A percentile compares a stretch with the other conserved stretches of the same genome.
These are phyloP conservation scores for Brachyopa scutellaris DNA, from an alignment of 2,888 invertebrate species.

Conservation along the genomic window DNA sequence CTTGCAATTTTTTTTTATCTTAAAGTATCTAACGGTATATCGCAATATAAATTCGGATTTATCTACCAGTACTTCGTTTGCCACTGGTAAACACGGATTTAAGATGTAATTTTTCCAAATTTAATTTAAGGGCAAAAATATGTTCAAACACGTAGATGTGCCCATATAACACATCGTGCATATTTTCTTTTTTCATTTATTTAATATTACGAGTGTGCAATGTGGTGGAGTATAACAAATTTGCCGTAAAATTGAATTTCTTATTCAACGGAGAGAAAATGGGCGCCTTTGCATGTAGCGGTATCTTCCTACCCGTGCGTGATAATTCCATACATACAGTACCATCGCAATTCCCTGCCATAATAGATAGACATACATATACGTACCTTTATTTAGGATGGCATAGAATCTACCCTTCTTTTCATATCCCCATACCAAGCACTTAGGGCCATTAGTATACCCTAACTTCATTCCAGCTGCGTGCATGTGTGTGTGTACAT, in stretches of 20 bases:
- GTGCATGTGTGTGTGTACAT: not conserved
- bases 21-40: no score
- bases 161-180: not conserved
- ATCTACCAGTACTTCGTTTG: no score
- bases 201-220: slow-evolving; percentile 20
- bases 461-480: not conserved
- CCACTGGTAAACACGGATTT: no score
- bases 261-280: not conserved
- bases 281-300: not conserved
- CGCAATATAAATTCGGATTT: no score
- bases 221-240: slow-evolving; percentile 18
- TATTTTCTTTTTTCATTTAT: not conserved
- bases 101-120: not conserved
- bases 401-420: not conserved
- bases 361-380: no score
- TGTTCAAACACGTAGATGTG: no score
- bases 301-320: not conserved
- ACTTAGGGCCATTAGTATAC: slow-evolving; percentile 17
- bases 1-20: no score
- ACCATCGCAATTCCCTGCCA: not conserved
- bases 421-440: not conserved
- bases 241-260: slow-evolving; percentile 41
- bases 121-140: no score
- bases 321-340: not conserved
- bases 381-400: not conserved